Evolutionary conservation across 2,888 invertebrate genomes (phyloP).

Genomic region (Calliphora vomitoria): DNA sequence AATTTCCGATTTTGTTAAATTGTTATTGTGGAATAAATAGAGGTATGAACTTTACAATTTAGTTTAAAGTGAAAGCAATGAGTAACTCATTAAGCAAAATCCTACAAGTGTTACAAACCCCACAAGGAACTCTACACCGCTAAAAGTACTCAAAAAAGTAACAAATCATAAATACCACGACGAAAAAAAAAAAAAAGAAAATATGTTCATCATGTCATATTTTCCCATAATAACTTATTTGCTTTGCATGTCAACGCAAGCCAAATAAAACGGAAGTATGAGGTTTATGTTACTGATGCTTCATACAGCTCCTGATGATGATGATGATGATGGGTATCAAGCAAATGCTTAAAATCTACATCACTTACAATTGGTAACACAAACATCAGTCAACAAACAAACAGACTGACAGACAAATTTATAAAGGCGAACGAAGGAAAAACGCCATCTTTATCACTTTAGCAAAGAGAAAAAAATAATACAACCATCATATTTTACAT

Average conservation of each 20-base stretch:
- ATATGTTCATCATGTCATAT: constrained; percentile 80
- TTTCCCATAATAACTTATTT: constrained; percentile 82
- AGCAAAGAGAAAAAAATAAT: constrained; percentile 5
- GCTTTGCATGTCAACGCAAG: constrained; percentile 75
- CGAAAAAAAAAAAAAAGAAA: constrained; percentile 67
- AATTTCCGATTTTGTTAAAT: too few relatives aligned
- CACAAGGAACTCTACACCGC: not conserved
- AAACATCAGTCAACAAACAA: constrained; percentile 66
- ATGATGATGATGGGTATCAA: constrained; percentile 5
- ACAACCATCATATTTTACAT: constrained; percentile 54
- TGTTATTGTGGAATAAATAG: too few relatives aligned
- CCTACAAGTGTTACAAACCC: not conserved
- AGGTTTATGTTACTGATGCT: constrained; percentile 12
- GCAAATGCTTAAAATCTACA: constrained; percentile 42
- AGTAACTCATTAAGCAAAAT: too few relatives aligned
- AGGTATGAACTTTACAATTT: too few relatives aligned
- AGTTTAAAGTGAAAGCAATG: too few relatives aligned
- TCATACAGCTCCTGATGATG: constrained; percentile 1
- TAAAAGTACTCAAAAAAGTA: constrained; percentile 13
- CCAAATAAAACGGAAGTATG: constrained; percentile 32
- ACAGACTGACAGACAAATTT: constrained; percentile 20
- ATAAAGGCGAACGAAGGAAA: constrained; percentile 28
- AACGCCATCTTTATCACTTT: constrained; percentile 44
- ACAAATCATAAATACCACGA: constrained; percentile 31
- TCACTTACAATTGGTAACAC: constrained; percentile 55